phyloP scores from a whole-genome alignment of 2,113 vertebrate species.

The Bubo scandiacus region DNA sequence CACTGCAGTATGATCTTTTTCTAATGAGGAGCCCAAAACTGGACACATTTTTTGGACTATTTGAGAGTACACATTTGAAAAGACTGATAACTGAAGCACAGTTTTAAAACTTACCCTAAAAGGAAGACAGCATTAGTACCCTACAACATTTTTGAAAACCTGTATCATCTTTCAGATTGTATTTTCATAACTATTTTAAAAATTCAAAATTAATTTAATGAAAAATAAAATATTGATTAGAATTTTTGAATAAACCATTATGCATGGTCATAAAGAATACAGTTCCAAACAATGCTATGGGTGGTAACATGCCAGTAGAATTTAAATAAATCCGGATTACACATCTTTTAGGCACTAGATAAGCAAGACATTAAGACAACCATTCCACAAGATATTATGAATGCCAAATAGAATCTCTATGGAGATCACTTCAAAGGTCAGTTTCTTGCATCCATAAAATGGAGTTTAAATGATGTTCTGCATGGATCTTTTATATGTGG shows the following conservation, averaged over 20 bases:
- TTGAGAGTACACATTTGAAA: background rate
- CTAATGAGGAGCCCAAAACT: background rate
- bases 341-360: background rate
- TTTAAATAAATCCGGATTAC: background rate
- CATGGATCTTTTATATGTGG: background rate
- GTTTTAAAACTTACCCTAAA: background rate
- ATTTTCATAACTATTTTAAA: background rate
- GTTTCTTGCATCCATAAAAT: slow-evolving; percentile 21
- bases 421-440: slow-evolving; percentile 21
- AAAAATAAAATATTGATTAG: background rate
- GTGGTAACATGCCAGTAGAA: background rate
- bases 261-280: background rate
- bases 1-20: rapidly evolving
- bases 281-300: background rate
- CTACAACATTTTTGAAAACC: background rate
- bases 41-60: background rate
- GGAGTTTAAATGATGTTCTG: background rate
- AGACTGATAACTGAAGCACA: background rate
- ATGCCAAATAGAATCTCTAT: background rate
- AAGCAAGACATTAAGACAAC: background rate
- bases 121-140: background rate
- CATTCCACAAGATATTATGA: background rate
- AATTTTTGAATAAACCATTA: background rate
- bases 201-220: background rate
- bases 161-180: background rate